Conservation (phyloP, 2,113 vertebrate species). For the Calyptommatus sinebrachiatus region DNA sequence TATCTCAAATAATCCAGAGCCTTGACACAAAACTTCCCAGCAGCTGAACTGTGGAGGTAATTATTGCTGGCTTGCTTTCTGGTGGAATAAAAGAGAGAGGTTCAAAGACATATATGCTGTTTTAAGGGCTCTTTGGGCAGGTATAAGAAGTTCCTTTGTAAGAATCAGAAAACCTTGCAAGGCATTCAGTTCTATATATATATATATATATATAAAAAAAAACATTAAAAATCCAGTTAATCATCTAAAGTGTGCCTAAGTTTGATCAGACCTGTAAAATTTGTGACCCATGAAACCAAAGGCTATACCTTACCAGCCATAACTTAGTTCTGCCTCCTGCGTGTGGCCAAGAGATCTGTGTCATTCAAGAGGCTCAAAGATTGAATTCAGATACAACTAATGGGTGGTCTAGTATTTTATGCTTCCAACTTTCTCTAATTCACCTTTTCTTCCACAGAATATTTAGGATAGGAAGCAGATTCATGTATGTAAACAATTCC, state of each 20-base stretch:
- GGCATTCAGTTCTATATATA: background rate
- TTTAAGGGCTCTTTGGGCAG: background rate
- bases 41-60: slow-evolving; percentile 67
- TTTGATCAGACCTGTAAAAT: background rate
- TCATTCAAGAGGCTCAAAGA: too few species aligned
- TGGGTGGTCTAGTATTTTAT: too few species aligned
- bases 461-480: too few species aligned
- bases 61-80: slow-evolving; percentile 53
- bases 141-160: background rate
- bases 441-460: too few species aligned
- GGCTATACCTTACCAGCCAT: background rate
- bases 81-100: slow-evolving; percentile 38
- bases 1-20: slow-evolving; percentile 62
- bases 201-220: too few species aligned
- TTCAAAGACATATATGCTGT: slow-evolving; percentile 45
- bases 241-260: background rate
- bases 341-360: too few species aligned
- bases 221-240: background rate
- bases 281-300: too few species aligned
- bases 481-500: too few species aligned
- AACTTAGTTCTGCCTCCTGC: background rate
- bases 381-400: too few species aligned
- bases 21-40: slow-evolving; percentile 59
- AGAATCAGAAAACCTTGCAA: background rate
- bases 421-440: too few species aligned